Base-by-base conservation (phyloP, 92 coral and sea anemone genomes). In the Epizoanthus stellaris region DNA sequence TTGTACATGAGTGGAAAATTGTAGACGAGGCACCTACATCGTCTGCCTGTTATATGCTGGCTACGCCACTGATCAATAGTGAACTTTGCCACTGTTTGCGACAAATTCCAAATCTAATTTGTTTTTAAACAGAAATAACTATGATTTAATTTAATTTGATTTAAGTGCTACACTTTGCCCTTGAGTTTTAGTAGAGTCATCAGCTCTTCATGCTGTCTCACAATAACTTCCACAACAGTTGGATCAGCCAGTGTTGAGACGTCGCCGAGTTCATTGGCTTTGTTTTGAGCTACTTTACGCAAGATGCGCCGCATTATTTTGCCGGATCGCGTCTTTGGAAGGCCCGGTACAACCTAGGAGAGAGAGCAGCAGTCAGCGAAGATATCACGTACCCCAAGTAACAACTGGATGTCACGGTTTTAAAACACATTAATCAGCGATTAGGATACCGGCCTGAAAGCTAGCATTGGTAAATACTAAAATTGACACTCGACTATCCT, bases 231-330 rank as follows among this genome's bases (percentile, higher is more conserved):
- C 30, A 96, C 99, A 39, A 96, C 97, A 2, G 95, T 87, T 0
- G 99, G 98, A 21, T 96, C 99, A 16, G 99, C 99, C 65, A 96
- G 80, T 25, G 99, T 95, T 4, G 99, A 95, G 8, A 93, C 95
- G 59, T 96, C 99, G 15, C 99, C 99, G 15, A 96, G 89, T 53
- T 96, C 99, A 72, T 91, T 97, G 4, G 92, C 93, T 67, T 96
- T 93, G 82, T 93, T 91, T 40, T 93, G 95, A 14, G 99, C 99
- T 14, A 96, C 99, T 49, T 96, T 96, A 71, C 99, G 94, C 25
- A 96, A 76, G 75, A 96, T 96, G 6, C 99, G 96, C 17, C 99
- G 96, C 99, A 96, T 96, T 53, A 96, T 96, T 82, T 96, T 96
- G 34, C 99, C 99, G 15, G 99, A 96, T 1, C 99, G 95, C 6